Conservation (phyloP, 2,797 vertebrate species). For the Pseudomugil gertrudae region DNA sequence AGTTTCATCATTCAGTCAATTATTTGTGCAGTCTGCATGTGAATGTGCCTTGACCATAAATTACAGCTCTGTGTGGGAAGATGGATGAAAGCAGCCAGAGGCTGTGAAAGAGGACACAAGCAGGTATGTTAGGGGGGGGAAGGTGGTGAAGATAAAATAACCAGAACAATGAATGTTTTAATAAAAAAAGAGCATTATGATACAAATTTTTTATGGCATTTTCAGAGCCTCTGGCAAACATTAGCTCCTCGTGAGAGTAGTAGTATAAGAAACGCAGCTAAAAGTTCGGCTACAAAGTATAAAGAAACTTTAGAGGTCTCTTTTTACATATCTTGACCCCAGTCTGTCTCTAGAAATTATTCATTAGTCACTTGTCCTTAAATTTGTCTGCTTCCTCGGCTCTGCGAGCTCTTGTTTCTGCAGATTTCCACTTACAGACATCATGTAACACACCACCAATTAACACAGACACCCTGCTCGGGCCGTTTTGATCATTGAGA, state of each 20-base stretch:
- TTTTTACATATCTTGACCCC: constrained; percentile 51
- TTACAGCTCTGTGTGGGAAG: constrained; percentile 64
- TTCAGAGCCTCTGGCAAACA: not conserved
- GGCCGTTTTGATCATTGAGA: constrained; percentile 12
- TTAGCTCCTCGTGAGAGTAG: constrained; percentile 3
- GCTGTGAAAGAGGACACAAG: constrained; percentile 40
- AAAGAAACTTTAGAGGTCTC: constrained; percentile 16
- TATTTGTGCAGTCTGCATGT: constrained; percentile 29
- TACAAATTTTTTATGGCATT: constrained; percentile 4
- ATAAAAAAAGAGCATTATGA: not conserved
- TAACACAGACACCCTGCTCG: not conserved
- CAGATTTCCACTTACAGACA: constrained; percentile 35
- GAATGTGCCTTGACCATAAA: constrained; percentile 53
- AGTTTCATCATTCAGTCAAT: constrained; percentile 28
- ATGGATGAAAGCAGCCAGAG: constrained; percentile 51
- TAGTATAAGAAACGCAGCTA: not conserved
- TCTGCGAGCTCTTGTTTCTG: constrained; percentile 30
- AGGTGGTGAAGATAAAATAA: constrained; percentile 33
- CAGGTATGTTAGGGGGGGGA: constrained; percentile 29
- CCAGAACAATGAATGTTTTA: constrained; percentile 2
- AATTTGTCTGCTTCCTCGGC: constrained; percentile 52
- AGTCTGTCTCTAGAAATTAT: constrained; percentile 66
- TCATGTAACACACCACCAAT: constrained; percentile 21
- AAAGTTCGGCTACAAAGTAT: not conserved
- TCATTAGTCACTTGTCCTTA: constrained; percentile 61